Conservation (phyloP, 2,113 vertebrate species). For the Anoplopoma fimbria region DNA sequence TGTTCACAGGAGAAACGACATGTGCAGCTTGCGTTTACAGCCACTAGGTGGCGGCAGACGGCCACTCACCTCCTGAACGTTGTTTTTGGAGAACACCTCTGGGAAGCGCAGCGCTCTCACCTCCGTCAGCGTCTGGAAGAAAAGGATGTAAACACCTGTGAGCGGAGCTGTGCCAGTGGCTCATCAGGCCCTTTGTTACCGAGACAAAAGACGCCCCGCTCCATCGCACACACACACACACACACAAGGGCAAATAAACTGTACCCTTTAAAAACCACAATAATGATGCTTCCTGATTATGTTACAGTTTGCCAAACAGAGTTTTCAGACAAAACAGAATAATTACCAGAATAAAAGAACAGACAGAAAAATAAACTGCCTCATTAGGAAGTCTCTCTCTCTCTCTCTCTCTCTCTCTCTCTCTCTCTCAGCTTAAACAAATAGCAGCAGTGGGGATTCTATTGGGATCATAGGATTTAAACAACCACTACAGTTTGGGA, state of each 20-base stretch:
- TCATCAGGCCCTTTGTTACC: conserved; percentile 55
- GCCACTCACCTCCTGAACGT: conserved; percentile 89
- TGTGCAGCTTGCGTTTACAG: neutral
- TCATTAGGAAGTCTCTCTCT: conserved; percentile 17
- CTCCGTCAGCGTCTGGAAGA: conserved; percentile 91
- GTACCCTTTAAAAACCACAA: conserved; percentile 3
- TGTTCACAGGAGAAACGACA: neutral
- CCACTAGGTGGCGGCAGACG: conserved; percentile 63
- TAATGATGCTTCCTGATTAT: neutral
- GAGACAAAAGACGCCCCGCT: conserved; percentile 40
- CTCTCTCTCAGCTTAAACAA: neutral
- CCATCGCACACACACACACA: neutral
- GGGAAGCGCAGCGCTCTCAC: conserved; percentile 92
- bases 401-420: too few species aligned
- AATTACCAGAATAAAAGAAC: conserved; percentile 13
- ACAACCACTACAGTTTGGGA: neutral
- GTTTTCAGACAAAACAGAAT: neutral
- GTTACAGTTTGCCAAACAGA: conserved; percentile 10
- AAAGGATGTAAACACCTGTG: conserved; percentile 68
- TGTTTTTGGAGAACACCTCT: conserved; percentile 89
- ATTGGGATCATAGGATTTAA: neutral
- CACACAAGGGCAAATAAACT: too few species aligned
- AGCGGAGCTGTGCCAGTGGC: conserved; percentile 32
- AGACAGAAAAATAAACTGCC: neutral
- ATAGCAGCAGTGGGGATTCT: neutral